These are phyloP conservation scores for Palaemon carinicauda DNA, from an alignment of 1,140 invertebrate genomes.

Conservation along the genomic window DNA sequence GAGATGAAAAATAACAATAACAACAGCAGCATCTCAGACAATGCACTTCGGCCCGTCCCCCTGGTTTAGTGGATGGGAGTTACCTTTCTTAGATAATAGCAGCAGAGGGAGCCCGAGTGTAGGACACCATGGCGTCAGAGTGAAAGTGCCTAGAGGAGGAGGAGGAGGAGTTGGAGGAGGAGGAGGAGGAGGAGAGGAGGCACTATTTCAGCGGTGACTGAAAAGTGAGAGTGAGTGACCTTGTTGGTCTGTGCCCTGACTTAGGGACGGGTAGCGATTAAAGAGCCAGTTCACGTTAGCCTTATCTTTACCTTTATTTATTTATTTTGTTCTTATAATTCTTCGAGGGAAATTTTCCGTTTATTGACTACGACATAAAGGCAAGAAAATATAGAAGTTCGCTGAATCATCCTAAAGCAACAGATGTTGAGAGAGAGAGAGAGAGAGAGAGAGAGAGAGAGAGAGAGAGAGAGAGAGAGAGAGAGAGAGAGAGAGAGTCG, in stretches of 20 bases:
- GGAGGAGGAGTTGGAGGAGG: not conserved
- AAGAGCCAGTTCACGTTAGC: not conserved
- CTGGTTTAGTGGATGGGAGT: too few relatives aligned
- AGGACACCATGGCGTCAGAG: not conserved
- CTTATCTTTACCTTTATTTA: not conserved
- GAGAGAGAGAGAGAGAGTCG: constrained; percentile 18
- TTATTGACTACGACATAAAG: too few relatives aligned
- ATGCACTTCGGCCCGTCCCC: too few relatives aligned
- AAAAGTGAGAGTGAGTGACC: constrained; percentile 44
- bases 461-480: not conserved
- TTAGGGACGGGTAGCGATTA: too few relatives aligned
- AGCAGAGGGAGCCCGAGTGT: not conserved
- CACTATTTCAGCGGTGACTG: constrained; percentile 13
- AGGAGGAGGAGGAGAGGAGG: not conserved
- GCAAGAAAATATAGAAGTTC: not conserved
- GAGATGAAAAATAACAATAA: too few relatives aligned
- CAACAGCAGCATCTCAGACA: too few relatives aligned
- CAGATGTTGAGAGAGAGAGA: not conserved
- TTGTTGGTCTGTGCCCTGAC: constrained; percentile 28
- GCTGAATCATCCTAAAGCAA: not conserved
- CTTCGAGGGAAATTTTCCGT: too few relatives aligned
- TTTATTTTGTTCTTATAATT: too few relatives aligned
- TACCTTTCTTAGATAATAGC: too few relatives aligned
- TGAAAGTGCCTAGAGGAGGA: not conserved
- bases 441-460: constrained; percentile 27